phyloP scores from a whole-genome alignment of 1,140 invertebrate genomes.

The Magallana ariakensis region DNA sequence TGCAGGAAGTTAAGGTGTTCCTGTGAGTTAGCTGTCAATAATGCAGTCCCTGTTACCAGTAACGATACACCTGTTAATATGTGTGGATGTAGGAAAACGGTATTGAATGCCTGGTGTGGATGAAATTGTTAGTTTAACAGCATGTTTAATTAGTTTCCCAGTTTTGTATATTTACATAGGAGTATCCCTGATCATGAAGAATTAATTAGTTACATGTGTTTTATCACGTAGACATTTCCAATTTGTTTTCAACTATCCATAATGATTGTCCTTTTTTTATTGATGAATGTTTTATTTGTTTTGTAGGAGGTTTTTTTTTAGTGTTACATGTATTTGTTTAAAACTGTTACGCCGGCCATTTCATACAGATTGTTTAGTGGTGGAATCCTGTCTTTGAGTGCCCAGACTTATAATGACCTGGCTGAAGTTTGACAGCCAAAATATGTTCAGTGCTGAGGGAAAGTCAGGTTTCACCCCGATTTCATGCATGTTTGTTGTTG shows the following conservation, averaged over 20 bases:
- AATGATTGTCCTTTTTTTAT: too few relatives aligned
- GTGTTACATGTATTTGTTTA: too few relatives aligned
- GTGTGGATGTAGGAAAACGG: too few relatives aligned
- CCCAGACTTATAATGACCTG: background rate
- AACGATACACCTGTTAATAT: too few relatives aligned
- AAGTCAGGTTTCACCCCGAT: background rate
- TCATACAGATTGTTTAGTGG: background rate
- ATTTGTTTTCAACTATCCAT: too few relatives aligned
- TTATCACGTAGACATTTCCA: background rate
- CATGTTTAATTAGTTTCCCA: background rate
- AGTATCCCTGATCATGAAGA: background rate
- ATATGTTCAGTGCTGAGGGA: background rate
- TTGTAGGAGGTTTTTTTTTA: too few relatives aligned
- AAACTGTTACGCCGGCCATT: too few relatives aligned
- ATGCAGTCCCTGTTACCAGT: too few relatives aligned
- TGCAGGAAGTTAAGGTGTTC: too few relatives aligned
- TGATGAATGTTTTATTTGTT: too few relatives aligned
- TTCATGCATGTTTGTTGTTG: background rate
- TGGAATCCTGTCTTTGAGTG: background rate
- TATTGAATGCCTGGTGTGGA: too few relatives aligned
- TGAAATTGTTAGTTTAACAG: background rate
- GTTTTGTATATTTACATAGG: background rate
- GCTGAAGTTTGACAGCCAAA: background rate
- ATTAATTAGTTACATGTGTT: background rate
- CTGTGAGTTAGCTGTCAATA: too few relatives aligned